A percentile compares a stretch with the other conserved stretches of the same genome.
Conservation (phyloP, 2,888 invertebrate genomes). For the Thysanoteuthis rhombus region DNA sequence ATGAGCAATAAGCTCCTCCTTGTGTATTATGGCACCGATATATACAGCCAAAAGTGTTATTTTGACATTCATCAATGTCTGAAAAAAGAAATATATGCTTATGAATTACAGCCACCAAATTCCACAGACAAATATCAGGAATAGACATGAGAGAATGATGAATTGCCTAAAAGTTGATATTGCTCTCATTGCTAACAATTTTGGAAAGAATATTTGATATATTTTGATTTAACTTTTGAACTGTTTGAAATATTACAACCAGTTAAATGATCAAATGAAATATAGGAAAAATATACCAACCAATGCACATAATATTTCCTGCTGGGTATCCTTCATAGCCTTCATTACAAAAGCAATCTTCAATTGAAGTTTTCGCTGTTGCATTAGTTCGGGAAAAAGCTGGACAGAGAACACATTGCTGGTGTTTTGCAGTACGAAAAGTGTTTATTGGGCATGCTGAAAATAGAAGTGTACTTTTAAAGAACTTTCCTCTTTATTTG, state of each 20-base stretch:
- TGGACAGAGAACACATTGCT: conserved; percentile 1
- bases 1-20: conserved; percentile 44
- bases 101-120: background rate
- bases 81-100: background rate
- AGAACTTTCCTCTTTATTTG: background rate
- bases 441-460: conserved; percentile 20
- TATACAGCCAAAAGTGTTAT: conserved; percentile 39
- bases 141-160: too few species aligned
- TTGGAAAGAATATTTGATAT: too few species aligned
- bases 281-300: background rate
- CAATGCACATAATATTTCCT: background rate
- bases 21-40: conserved; percentile 41
- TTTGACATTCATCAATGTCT: conserved; percentile 43
- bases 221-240: too few species aligned
- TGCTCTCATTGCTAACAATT: too few species aligned
- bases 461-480: background rate
- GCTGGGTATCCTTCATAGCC: background rate
- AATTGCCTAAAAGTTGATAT: too few species aligned
- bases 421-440: background rate
- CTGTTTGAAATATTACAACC: too few species aligned
- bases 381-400: background rate
- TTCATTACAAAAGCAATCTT: conserved; percentile 17
- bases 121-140: too few species aligned
- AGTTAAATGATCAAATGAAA: background rate
- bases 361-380: conserved; percentile 15